Evolutionary conservation across 1,140 invertebrate species (phyloP).

Genomic region (Mactra quadrangularis): DNA sequence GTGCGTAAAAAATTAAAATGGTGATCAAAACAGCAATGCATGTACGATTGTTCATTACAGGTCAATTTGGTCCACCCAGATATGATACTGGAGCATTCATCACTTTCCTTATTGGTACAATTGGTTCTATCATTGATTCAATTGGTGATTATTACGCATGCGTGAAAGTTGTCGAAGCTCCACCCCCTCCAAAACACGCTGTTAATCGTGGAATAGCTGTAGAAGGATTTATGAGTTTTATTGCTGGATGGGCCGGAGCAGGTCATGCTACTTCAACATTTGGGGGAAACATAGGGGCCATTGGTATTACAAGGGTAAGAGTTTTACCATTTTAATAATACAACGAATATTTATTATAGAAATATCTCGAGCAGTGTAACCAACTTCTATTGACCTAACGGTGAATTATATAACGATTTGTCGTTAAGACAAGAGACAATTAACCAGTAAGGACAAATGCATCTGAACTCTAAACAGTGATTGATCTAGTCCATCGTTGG

Average conservation of each 20-base stretch:
- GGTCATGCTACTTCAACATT: slow-evolving; percentile 93
- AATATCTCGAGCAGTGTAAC: too few species aligned
- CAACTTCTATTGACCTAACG: too few species aligned
- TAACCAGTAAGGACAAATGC: too few species aligned
- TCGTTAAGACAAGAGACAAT: too few species aligned
- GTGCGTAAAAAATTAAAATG: too few species aligned
- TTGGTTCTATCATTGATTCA: slow-evolving; percentile 79
- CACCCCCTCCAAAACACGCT: slow-evolving; percentile 72
- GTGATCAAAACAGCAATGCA: too few species aligned
- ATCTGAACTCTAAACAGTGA: too few species aligned
- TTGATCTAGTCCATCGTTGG: too few species aligned
- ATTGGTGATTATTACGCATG: slow-evolving; percentile 80
- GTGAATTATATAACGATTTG: too few species aligned
- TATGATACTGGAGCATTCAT: slow-evolving; percentile 71
- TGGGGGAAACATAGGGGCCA: slow-evolving; percentile 65
- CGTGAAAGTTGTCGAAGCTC: slow-evolving; percentile 65
- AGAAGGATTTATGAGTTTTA: slow-evolving; percentile 92
- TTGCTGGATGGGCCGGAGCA: slow-evolving; percentile 92
- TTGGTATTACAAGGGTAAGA: slow-evolving; percentile 69
- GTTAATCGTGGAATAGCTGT: slow-evolving; percentile 87
- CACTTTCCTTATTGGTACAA: slow-evolving; percentile 71
- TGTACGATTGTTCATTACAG: too few species aligned
- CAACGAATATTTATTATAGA: too few species aligned
- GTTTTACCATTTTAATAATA: neutral
- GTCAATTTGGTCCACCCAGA: slow-evolving; percentile 71